These are phyloP conservation scores for Apamea monoglypha DNA, from an alignment of 2,888 invertebrate genomes.

Conservation along the genomic window DNA sequence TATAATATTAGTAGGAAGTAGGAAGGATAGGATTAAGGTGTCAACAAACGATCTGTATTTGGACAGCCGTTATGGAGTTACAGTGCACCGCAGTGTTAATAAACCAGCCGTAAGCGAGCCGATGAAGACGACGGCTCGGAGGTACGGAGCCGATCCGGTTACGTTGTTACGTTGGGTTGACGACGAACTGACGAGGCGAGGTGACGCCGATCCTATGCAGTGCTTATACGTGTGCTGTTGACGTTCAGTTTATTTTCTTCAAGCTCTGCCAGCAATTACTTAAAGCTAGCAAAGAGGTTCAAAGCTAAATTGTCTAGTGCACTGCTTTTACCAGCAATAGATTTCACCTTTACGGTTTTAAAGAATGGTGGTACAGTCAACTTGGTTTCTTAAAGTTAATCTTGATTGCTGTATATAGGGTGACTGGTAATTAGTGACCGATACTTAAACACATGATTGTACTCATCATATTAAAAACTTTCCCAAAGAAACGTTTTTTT, in stretches of 20 bases:
- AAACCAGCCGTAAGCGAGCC: neutral
- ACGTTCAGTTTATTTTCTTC: neutral
- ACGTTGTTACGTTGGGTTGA: no score
- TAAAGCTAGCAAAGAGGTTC: neutral
- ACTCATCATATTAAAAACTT: no score
- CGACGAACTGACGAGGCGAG: no score
- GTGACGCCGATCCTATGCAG: no score
- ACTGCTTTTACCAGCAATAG: neutral
- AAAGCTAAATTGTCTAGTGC: neutral
- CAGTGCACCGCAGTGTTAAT: no score
- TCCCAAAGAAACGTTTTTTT: no score
- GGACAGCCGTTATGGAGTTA: neutral
- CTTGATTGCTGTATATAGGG: neutral
- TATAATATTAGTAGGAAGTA: no score
- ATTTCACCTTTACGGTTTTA: neutral
- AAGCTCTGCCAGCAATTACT: conserved; percentile 5
- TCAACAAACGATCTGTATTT: neutral
- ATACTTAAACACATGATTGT: no score
- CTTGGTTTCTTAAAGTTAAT: neutral
- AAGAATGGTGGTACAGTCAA: neutral
- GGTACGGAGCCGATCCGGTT: neutral
- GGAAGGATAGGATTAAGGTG: neutral
- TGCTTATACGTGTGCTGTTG: no score
- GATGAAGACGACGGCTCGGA: neutral
- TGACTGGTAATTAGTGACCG: no score